Base-by-base conservation (phyloP, 2,888 invertebrate species). In the Lycaena phlaeas region DNA sequence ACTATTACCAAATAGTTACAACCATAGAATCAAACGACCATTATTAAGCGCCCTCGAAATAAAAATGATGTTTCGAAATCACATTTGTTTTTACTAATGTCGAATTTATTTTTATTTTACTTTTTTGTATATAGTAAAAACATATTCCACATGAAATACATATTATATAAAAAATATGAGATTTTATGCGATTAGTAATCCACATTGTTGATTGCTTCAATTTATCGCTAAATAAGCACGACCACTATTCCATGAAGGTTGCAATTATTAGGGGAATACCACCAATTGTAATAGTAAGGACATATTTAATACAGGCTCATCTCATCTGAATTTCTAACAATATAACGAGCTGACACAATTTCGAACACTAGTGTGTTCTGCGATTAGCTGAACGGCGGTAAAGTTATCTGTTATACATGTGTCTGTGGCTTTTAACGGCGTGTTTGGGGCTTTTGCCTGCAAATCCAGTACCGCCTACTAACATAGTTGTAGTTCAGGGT, bases 241-340 rank as follows among this genome's bases (percentile, higher is more conserved):
- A 61, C 69, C 75, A 79, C 70, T 65, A 68, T 49, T 72, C 68
- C 82, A 81, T 82, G 82, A 84, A 84, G 81, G 82, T 70, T 78
- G 57, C 59, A 64, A 65, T 76, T 67, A 72, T 76, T 71, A 66
- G 74, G 79, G 76, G 65, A 82, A 81, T 79, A 75, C 78, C 77
- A 66, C 60, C 57, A 63, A 66, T 72, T 61, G 62, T 53, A 54
- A 55, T 50, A 59, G 54, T 68, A 75, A 78, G 72, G 69, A 68
- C 68, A 66, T 65, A 76, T 78, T 77, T 76, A 78, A 76, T 70
- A 62, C 64, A 48, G 47, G 54, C 57, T 61, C 65, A 65, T 61
- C 67, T 67, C 59, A 57, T 61, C 51, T 56, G 56, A 49, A 55
- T 53, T 59, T 61, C 54, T 53, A 53, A 56, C 54, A 49, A 57